Conservation (phyloP, 2,888 invertebrate species). For the Molorchus minor region DNA sequence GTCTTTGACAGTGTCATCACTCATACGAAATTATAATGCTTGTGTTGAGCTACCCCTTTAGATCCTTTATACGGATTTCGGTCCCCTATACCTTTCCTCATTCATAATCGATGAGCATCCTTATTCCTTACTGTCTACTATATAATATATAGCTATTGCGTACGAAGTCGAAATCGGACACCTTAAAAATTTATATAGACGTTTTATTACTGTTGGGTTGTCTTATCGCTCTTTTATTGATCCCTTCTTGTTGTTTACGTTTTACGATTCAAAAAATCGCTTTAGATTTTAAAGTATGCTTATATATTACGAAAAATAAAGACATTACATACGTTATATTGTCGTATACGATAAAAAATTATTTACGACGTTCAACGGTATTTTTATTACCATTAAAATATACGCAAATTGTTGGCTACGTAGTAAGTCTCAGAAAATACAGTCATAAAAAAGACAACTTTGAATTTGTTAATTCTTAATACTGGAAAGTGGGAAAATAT, state of each 20-base stretch:
- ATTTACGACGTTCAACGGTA: constrained; percentile 37
- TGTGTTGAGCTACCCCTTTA: constrained; percentile 46
- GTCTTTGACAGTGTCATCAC: constrained; percentile 55
- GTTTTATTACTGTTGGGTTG: constrained; percentile 42
- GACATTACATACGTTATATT: constrained; percentile 28
- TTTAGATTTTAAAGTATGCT: constrained; percentile 19
- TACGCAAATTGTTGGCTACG: too few relatives aligned
- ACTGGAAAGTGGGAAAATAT: too few relatives aligned
- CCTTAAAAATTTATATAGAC: constrained; percentile 45
- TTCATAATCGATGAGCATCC: constrained; percentile 52
- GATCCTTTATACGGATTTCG: constrained; percentile 58
- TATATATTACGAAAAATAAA: constrained; percentile 27
- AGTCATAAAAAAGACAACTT: too few relatives aligned
- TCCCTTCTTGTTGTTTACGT: constrained; percentile 28
- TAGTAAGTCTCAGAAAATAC: too few relatives aligned
- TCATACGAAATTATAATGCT: constrained; percentile 49
- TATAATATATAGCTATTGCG: constrained; percentile 43
- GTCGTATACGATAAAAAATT: constrained; percentile 28
- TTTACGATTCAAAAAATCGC: constrained; percentile 32
- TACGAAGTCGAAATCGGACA: constrained; percentile 45
- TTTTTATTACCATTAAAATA: constrained; percentile 30
- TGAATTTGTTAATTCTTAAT: too few relatives aligned
- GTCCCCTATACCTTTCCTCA: constrained; percentile 50
- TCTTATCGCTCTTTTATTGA: constrained; percentile 32
- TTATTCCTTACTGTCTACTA: constrained; percentile 45